Base-by-base conservation (phyloP, 2,888 invertebrate genomes). In the Lagria hirta region DNA sequence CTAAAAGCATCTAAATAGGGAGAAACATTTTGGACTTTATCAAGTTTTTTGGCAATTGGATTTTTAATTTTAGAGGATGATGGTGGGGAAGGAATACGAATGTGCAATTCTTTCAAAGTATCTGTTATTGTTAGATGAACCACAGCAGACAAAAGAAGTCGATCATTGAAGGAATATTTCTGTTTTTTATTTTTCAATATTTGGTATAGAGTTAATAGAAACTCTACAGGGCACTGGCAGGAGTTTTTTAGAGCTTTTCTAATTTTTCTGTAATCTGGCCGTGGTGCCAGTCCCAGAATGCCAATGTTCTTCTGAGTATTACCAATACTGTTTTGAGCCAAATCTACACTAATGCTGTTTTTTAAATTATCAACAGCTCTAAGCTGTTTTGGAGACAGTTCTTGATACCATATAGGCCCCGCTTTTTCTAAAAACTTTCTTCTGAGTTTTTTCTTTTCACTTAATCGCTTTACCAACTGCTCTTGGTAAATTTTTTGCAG, bases 51-150 rank as follows among this genome's bases (percentile, higher is more conserved):
- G n/a, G n/a, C n/a, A n/a, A n/a, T n/a, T n/a, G n/a, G n/a, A n/a
- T n/a, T n/a, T n/a, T n/a, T n/a, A n/a, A n/a, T n/a, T n/a, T n/a
- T n/a, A n/a, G n/a, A n/a, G n/a, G n/a, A n/a, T n/a, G n/a, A n/a
- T 4, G 65, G 64, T 1, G 73, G 73, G 6, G 72, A 72, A 3
- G 73, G 73, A 34, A 70, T 68, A 37, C 73, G 57, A 11, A 71
- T 52, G 43, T 73, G 71, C 26, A 72, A 45, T 48, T 73, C 72
- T 26, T 59, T 58, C 8, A 72, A 48, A 2, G 70, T 70, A n/a
- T 57, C 50, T 21, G 50, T 57, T 44, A 73, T 64, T 4, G 65
- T 62, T 18, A 72, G 52, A 55, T 72, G 71, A 4, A 63, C 66
- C 1, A 72, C 67, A 0, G 65, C 60, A 3, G 71, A 71, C n/a